Percentiles rank a stretch among this genome's conserved stretches.
These are phyloP conservation scores for Lithophane semibrunnea DNA, from an alignment of 2,888 invertebrate species.

Conservation along the genomic window DNA sequence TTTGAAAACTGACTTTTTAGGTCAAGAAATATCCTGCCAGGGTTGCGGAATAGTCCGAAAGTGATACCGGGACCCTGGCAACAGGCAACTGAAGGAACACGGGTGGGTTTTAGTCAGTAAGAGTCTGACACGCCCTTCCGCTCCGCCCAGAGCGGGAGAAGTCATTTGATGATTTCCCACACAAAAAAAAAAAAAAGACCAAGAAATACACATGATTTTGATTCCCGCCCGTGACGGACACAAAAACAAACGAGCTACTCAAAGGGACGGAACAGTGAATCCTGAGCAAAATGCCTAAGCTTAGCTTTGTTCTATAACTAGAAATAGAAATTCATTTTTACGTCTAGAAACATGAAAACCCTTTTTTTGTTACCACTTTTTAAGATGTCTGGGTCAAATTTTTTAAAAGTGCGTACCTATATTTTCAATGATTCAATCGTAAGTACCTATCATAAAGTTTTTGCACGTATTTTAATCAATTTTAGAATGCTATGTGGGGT, in stretches of 20 bases:
- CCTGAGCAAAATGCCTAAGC: constrained; percentile 20
- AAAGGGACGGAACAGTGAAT: constrained; percentile 26
- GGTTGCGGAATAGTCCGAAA: too few relatives aligned
- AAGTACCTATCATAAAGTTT: background rate
- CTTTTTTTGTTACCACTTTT: background rate
- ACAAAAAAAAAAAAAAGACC: too few relatives aligned
- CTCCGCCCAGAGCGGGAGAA: too few relatives aligned
- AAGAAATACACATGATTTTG: constrained; percentile 7
- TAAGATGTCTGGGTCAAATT: background rate
- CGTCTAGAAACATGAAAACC: background rate
- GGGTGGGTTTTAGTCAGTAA: too few relatives aligned
- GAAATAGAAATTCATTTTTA: constrained; percentile 8
- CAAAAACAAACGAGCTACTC: constrained; percentile 47
- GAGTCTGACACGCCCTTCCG: too few relatives aligned
- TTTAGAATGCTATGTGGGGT: background rate
- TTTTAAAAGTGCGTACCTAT: background rate
- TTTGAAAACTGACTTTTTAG: background rate
- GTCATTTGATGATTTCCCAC: too few relatives aligned
- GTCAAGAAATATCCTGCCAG: too few relatives aligned
- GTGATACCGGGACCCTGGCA: too few relatives aligned
- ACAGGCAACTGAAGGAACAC: too few relatives aligned
- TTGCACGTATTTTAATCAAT: background rate
- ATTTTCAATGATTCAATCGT: constrained; percentile 3
- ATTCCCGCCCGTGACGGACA: constrained; percentile 23
- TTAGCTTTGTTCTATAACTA: background rate